Base-by-base conservation (phyloP, 2,797 vertebrate species). In the Crocodylus rhombifer region DNA sequence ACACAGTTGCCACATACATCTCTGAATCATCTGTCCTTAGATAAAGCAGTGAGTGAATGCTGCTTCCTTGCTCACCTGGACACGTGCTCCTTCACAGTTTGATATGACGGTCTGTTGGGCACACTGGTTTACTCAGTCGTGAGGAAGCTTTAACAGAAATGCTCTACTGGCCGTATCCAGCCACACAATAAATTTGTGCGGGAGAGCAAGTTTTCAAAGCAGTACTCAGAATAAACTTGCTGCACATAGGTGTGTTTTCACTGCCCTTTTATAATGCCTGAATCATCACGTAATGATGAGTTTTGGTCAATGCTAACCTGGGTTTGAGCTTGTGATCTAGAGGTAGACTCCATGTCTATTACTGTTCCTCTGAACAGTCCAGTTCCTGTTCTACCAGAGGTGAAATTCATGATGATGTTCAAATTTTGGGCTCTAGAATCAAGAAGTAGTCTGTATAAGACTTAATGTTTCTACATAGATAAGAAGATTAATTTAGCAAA, bases 361-460 rank as follows among this genome's bases (percentile, higher is more conserved):
- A 1, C 33, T 17, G 36, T 23, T 58, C 58, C 26, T 62, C 56
- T 67, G 77, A 87, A 80, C 84, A 80, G 80, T 84, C 77, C 58
- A 28, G 2, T 88, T 95, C 67, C 30, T 15, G 42, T 92, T 80
- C 85, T 80, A 75, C 33, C 63, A 62, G 57, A 58, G 63, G 55
- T 20, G 71, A 89, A 71, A 25, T 26, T 26, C 16, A 51, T 73
- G 73, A 91, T 28, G 28, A 71, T 93, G 83, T 87, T 77, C 82
- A 21, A 0, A 79, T 91, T 63, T 83, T 20, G 26, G 63, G 4
- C 56, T 15, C 71, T 23, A 21, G 74, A 65, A 82, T 65, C 16
- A 23, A 33, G 26, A 42, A 60, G 80, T 81, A 36, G n/a, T 9
- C 3, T 4, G 36, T 14, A 63, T 79, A 30, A 64, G 16, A 14